Evolutionary conservation across 2,113 vertebrate species (phyloP).

Genomic region (Ctenomys sociabilis): DNA sequence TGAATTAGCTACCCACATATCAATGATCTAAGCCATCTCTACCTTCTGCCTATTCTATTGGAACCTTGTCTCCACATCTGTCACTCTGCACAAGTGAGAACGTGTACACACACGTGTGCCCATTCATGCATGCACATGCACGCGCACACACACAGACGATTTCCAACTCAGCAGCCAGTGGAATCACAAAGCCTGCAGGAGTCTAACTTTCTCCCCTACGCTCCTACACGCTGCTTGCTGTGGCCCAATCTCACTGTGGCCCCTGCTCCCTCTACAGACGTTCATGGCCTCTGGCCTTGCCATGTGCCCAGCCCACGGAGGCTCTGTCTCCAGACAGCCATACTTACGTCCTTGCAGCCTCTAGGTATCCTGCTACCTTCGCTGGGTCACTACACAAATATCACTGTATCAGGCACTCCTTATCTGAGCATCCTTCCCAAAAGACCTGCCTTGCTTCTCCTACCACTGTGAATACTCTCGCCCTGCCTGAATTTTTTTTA

Average conservation of each 20-base stretch:
- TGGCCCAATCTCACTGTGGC: background rate
- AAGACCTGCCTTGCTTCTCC: background rate
- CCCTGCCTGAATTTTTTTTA: background rate
- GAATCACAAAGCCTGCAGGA: background rate
- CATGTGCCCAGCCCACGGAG: background rate
- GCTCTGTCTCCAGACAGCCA: background rate
- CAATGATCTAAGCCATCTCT: background rate
- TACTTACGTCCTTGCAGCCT: background rate
- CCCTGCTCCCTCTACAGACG: background rate
- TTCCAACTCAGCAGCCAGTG: background rate
- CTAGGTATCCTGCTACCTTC: background rate
- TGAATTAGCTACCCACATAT: background rate
- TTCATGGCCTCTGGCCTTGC: background rate
- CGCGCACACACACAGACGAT: accelerated
- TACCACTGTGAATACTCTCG: background rate
- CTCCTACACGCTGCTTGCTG: background rate
- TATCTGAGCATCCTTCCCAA: background rate
- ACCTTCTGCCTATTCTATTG: background rate
- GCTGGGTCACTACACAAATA: background rate
- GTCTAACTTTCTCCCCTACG: background rate
- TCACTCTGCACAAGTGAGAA: background rate
- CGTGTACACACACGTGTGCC: background rate
- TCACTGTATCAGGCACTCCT: background rate
- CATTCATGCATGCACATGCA: background rate
- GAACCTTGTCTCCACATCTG: background rate